Evolutionary conservation across 2,888 invertebrate species (phyloP), one percentile per base, ranked within the genome.

Genomic region (Ormyrus thymus): DNA sequence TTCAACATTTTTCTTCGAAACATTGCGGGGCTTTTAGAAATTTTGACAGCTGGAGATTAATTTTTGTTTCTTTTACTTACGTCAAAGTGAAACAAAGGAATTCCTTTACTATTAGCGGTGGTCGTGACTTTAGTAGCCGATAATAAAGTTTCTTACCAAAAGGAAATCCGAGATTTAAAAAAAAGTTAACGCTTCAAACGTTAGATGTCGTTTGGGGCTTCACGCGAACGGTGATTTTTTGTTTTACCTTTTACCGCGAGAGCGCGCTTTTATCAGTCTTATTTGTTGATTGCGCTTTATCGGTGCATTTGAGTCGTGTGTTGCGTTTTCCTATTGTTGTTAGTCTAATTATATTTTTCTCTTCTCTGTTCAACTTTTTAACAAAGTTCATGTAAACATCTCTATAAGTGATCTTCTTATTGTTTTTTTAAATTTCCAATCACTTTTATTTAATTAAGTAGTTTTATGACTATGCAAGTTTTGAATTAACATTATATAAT

Each of bases 231-330:
- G 9, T 13, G 43, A 50, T 45, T 71, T 71, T 71, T 59, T 43
- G 43, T 51, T 51, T 45, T 61, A 50, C 50, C 13, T 50, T 48
- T 46, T 29, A 45, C 51, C 62, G 7, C 50, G 8, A 62, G 71
- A 43, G 71, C 15, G 61, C 71, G 71, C 71, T 72, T 13, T 72
- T 62, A 55, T 62, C 71, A 72, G 61, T 73, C 64, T 64, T 73
- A n/a, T 29, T 29, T 29, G 29, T 29, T 29, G 29, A 29, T 29
- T 29, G 29, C 29, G 29, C 29, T 53, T 70, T 70, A 45, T 61
- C 51, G 51, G 51, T 59, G 58, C 48, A 3, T 55, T 45, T 53
- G 45, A 7, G 9, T 56, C 13, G 7, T 2, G 43, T 9, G n/a
- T 48, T 56, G 7, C 29, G 7, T 29, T 53, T 7, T 43, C 13